A percentile compares a stretch with the other conserved stretches of the same genome.
These are phyloP conservation scores for Poeciliopsis paucimaculata DNA, from an alignment of 2,797 vertebrate genomes.

Conservation along the genomic window DNA sequence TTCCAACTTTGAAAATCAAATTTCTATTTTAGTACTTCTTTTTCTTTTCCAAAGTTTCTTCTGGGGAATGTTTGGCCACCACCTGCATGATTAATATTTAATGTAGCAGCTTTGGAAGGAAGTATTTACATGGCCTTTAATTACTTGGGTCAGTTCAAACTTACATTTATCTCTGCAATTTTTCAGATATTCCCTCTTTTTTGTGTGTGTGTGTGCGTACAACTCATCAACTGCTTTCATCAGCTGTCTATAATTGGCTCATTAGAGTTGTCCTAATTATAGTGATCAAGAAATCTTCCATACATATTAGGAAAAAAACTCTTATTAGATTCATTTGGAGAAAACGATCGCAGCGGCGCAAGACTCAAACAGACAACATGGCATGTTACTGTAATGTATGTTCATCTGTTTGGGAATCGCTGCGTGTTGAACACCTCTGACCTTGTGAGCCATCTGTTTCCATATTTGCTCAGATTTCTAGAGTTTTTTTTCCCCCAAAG, in stretches of 20 bases:
- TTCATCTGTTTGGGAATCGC: constrained; percentile 29
- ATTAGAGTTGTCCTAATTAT: constrained; percentile 82
- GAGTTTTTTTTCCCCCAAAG: neutral
- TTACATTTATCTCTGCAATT: constrained; percentile 64
- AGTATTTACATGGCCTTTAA: constrained; percentile 73
- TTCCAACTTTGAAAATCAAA: constrained; percentile 30
- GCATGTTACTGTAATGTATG: constrained; percentile 24
- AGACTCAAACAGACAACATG: constrained; percentile 31
- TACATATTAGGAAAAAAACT: constrained; percentile 68
- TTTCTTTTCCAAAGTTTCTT: constrained; percentile 57
- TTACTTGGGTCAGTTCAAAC: constrained; percentile 73
- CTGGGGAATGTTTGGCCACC: constrained; percentile 53
- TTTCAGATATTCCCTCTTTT: constrained; percentile 58
- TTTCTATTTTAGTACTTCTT: constrained; percentile 36
- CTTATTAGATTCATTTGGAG: constrained; percentile 62
- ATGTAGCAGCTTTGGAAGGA: constrained; percentile 64
- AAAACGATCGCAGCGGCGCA: constrained; percentile 34
- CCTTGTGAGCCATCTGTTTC: constrained; percentile 72
- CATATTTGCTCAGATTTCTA: constrained; percentile 60
- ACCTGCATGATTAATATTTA: constrained; percentile 79
- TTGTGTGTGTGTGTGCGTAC: constrained; percentile 21
- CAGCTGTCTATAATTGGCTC: constrained; percentile 83
- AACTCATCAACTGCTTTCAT: constrained; percentile 80
- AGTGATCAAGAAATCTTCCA: constrained; percentile 79
- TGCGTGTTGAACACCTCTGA: constrained; percentile 58